These are phyloP conservation scores for Steatornis caripensis DNA, from an alignment of 2,113 vertebrate genomes.

Conservation along the genomic window DNA sequence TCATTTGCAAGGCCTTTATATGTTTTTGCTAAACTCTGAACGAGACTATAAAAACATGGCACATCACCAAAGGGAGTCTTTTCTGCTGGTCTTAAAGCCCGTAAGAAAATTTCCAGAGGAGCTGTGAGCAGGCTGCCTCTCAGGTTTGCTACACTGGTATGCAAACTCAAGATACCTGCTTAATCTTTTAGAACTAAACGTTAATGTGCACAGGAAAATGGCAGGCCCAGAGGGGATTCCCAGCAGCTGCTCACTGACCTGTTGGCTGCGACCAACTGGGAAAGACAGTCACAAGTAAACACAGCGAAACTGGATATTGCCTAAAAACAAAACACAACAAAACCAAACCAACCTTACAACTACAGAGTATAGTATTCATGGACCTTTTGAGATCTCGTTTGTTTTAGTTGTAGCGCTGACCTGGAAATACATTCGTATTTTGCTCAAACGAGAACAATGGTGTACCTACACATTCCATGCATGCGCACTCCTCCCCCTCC, in stretches of 20 bases:
- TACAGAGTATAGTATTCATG: rapidly evolving
- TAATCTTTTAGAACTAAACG: not conserved
- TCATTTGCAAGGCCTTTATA: not conserved
- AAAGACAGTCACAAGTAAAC: not conserved
- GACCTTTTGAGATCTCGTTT: not conserved
- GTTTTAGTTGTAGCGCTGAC: not conserved
- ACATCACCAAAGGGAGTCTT: not conserved
- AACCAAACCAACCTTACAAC: not conserved
- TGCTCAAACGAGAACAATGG: not conserved
- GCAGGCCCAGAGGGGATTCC: not conserved
- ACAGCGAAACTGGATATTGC: not conserved
- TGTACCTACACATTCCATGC: rapidly evolving
- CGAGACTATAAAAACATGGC: not conserved
- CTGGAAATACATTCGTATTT: not conserved
- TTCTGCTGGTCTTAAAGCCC: not conserved
- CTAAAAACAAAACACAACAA: not conserved
- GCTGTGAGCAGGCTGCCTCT: not conserved
- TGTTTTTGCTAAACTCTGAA: not conserved
- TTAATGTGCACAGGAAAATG: not conserved
- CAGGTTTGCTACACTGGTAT: not conserved
- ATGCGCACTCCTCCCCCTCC: not conserved
- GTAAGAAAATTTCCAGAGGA: not conserved
- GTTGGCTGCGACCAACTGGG: not conserved
- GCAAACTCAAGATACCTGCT: not conserved
- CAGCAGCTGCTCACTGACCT: not conserved